Percentiles rank a stretch among this genome's conserved stretches.
Evolutionary conservation across 2,797 vertebrate species (phyloP).

Genomic region (Pangasius djambal): DNA sequence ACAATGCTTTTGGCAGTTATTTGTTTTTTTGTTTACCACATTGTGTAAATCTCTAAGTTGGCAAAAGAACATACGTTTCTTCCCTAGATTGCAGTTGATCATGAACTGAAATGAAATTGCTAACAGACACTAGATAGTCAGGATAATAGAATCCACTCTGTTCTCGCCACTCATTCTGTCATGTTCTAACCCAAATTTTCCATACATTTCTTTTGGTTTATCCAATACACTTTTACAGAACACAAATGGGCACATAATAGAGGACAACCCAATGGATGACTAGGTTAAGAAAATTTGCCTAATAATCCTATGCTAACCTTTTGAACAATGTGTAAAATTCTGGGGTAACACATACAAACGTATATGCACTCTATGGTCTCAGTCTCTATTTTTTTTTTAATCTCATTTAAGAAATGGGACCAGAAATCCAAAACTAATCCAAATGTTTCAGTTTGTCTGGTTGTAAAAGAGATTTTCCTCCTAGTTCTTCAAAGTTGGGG

Average conservation of each 20-base stretch:
- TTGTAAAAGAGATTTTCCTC: not conserved
- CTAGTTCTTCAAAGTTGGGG: not conserved
- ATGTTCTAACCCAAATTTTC: not conserved
- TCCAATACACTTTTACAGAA: not conserved
- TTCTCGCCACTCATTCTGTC: not conserved
- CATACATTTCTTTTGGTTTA: not conserved
- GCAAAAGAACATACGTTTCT: not conserved
- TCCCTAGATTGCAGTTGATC: conserved; percentile 1
- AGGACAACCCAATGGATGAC: not conserved
- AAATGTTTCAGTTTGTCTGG: not conserved
- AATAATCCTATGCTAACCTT: not conserved
- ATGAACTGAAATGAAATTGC: conserved; percentile 5
- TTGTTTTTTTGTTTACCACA: conserved; percentile 7
- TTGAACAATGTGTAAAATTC: not conserved
- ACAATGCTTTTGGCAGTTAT: conserved; percentile 12
- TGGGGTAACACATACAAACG: not conserved
- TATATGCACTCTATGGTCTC: not conserved
- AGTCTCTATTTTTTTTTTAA: not conserved
- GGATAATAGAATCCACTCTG: not conserved
- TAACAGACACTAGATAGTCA: conserved; percentile 12
- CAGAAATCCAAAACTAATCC: not conserved
- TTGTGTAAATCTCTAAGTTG: conserved; percentile 15
- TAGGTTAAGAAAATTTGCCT: not conserved
- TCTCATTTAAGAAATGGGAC: not conserved
- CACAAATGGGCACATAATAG: not conserved